Percentiles rank a stretch among this genome's conserved stretches.
These are phyloP conservation scores for Pasiphila rectangulata DNA, from an alignment of 2,888 invertebrate genomes.

Conservation along the genomic window DNA sequence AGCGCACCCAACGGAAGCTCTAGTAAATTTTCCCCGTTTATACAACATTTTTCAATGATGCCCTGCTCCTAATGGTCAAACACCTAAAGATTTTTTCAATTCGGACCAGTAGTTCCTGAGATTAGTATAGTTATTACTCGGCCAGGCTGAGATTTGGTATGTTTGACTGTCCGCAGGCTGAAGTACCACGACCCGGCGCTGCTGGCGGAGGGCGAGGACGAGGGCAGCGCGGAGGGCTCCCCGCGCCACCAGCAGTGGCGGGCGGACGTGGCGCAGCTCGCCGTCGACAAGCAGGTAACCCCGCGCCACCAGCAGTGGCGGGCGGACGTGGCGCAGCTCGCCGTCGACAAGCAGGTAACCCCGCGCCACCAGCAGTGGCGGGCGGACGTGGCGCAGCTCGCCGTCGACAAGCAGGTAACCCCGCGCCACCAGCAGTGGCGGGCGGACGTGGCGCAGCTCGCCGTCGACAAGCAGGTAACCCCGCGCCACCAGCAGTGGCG, in stretches of 20 bases:
- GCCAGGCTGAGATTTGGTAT: background rate
- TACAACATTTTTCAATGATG: too few species aligned
- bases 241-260: slow-evolving; percentile 61
- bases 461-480: slow-evolving; percentile 41
- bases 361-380: slow-evolving; percentile 61
- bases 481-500: too few species aligned
- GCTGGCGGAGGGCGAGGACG: slow-evolving; percentile 57
- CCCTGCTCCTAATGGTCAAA: too few species aligned
- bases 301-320: slow-evolving; percentile 61
- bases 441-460: slow-evolving; percentile 46
- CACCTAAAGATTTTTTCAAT: too few species aligned
- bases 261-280: slow-evolving; percentile 46
- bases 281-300: slow-evolving; percentile 41
- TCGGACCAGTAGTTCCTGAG: too few species aligned
- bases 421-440: slow-evolving; percentile 61
- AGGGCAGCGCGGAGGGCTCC: slow-evolving; percentile 51
- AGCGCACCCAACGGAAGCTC: too few species aligned
- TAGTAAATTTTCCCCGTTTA: too few species aligned
- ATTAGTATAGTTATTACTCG: too few species aligned
- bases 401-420: slow-evolving; percentile 41
- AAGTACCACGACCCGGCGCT: slow-evolving; percentile 84
- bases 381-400: slow-evolving; percentile 46
- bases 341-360: slow-evolving; percentile 41
- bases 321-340: slow-evolving; percentile 46
- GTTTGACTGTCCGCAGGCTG: slow-evolving; percentile 61